Conservation (phyloP, 2,797 vertebrate genomes). For the Alectoris magna region DNA sequence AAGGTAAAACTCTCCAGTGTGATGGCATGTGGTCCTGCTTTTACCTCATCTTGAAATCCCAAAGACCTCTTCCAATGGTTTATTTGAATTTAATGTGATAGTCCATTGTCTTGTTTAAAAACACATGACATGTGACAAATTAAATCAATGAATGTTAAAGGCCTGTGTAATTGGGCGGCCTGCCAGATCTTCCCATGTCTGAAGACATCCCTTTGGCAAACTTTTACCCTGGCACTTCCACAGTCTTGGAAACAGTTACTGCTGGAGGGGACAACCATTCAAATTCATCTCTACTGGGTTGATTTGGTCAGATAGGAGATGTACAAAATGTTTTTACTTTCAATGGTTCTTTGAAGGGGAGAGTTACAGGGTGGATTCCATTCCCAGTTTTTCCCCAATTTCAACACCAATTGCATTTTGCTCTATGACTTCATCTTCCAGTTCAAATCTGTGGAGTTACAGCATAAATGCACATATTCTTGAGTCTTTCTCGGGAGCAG, state of each 20-base stretch:
- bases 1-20: not conserved
- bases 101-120: not conserved
- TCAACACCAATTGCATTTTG: not conserved
- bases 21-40: not conserved
- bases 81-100: not conserved
- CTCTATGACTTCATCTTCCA: not conserved
- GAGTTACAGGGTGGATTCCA: not conserved
- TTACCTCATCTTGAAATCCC: not conserved
- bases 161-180: not conserved
- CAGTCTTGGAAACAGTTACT: not conserved
- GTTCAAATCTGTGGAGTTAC: not conserved
- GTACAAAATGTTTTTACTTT: not conserved
- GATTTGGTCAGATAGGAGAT: not conserved
- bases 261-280: not conserved
- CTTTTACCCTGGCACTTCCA: not conserved
- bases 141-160: not conserved
- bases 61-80: not conserved
- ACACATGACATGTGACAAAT: not conserved
- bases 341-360: not conserved
- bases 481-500: not conserved
- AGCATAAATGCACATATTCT: not conserved
- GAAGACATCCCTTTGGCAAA: not conserved
- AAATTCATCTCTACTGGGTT: not conserved
- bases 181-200: not conserved
- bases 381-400: not conserved